Conservation (phyloP, 2,888 invertebrate species). For the Reticulitermes lucifugus region DNA sequence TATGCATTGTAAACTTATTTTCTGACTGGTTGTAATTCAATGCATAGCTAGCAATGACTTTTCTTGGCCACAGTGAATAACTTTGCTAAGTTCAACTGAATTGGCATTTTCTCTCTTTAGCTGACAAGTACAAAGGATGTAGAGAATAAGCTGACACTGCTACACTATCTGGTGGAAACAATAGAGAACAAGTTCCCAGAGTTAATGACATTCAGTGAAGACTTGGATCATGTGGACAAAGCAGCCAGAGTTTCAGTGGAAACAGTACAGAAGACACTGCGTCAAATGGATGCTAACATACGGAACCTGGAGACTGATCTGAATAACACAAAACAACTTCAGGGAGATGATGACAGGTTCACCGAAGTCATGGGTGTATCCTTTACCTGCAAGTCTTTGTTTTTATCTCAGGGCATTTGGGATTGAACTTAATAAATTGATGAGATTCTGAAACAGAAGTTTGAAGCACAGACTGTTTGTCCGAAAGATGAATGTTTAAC, state of each 20-base stretch:
- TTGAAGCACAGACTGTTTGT: no score
- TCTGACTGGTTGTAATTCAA: no score
- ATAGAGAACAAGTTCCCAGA: constrained; percentile 92
- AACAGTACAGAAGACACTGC: constrained; percentile 81
- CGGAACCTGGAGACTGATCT: constrained; percentile 92
- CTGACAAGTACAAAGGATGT: constrained; percentile 91
- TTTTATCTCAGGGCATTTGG: no score
- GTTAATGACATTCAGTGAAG: constrained; percentile 83
- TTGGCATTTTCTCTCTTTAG: constrained; percentile 63
- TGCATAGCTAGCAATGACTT: no score
- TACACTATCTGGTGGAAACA: constrained; percentile 91
- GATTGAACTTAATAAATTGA: no score
- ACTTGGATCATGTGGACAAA: constrained; percentile 89
- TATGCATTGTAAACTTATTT: no score
- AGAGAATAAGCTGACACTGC: constrained; percentile 91
- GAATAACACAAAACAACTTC: constrained; percentile 83
- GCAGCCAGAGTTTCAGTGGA: constrained; percentile 90
- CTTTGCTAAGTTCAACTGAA: no score
- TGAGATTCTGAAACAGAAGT: no score
- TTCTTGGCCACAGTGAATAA: no score
- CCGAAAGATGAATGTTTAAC: no score
- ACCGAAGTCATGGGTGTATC: constrained; percentile 89
- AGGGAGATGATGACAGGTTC: constrained; percentile 84
- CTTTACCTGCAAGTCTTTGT: constrained; percentile 60
- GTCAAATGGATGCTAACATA: constrained; percentile 89